Percentiles rank a stretch among this genome's conserved stretches.
phyloP scores from a whole-genome alignment of 2,797 vertebrate species.

The Bradypodion ventrale region DNA sequence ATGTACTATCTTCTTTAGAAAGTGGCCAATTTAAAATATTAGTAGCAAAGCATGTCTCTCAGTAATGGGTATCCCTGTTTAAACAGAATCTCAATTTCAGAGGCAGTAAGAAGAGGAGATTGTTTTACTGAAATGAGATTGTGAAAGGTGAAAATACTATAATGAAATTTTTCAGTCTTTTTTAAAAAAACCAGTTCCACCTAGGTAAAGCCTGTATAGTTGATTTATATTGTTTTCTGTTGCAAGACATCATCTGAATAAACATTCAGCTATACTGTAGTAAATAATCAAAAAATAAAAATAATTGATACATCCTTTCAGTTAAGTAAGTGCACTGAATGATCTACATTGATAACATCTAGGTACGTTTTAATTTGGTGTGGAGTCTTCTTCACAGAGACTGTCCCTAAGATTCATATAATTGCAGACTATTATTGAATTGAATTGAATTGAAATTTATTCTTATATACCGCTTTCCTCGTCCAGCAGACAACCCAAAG shows the following conservation, averaged over 20 bases:
- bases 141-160: not conserved
- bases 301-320: not conserved
- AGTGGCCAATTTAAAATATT: no score
- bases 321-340: not conserved
- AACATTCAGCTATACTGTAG: not conserved
- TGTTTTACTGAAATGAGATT: not conserved
- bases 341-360: not conserved
- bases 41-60: not conserved
- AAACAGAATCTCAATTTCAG: not conserved
- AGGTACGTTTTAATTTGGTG: not conserved
- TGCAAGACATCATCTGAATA: not conserved
- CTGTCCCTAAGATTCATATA: not conserved
- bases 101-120: not conserved
- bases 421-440: no score
- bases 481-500: no score
- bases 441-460: no score
- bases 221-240: no score
- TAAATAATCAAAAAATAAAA: not conserved
- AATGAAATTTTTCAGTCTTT: not conserved
- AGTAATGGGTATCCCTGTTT: not conserved
- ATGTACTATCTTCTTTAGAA: no score
- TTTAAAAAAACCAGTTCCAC: not conserved
- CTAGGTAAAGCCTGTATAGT: not conserved
- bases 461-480: no score
- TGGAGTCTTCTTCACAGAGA: no score